Conservation (phyloP, 2,113 vertebrate species). For the Tragelaphus buxtoni region DNA sequence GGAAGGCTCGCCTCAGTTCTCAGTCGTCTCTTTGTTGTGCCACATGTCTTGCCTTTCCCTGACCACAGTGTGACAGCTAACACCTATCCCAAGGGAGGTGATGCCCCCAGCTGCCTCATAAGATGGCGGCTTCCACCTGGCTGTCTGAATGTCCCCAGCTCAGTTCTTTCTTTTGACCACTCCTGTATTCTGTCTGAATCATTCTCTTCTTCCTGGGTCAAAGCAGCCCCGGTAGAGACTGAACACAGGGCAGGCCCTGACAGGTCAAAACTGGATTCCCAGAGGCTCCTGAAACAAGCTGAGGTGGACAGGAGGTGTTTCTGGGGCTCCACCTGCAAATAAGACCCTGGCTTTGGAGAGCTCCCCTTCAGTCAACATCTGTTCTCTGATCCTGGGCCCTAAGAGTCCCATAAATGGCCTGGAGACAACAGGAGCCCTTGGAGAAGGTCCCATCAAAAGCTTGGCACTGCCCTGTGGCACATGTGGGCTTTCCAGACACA, state of each 20-base stretch:
- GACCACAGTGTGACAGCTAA: neutral
- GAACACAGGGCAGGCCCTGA: neutral
- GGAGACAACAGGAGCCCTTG: neutral
- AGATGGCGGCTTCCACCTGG: neutral
- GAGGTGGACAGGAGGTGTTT: neutral
- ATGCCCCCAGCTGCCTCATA: neutral
- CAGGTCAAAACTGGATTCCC: neutral
- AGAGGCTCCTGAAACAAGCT: neutral
- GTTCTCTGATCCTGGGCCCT: neutral
- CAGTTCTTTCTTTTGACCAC: neutral
- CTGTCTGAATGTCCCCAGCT: neutral
- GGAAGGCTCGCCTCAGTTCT: neutral
- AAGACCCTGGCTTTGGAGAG: neutral
- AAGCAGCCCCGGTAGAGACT: neutral
- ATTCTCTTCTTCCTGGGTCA: conserved; percentile 6
- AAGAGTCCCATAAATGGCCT: neutral
- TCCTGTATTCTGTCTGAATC: neutral
- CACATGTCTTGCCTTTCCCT: conserved; percentile 40
- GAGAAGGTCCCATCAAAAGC: neutral
- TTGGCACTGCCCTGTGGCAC: neutral
- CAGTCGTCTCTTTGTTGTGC: neutral
- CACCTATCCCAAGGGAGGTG: neutral
- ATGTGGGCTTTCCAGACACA: neutral
- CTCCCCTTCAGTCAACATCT: neutral
- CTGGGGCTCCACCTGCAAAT: neutral